Evolutionary conservation across 1,140 invertebrate species (phyloP), one percentile per base, ranked within the genome.

Genomic region (Penaeus indicus): DNA sequence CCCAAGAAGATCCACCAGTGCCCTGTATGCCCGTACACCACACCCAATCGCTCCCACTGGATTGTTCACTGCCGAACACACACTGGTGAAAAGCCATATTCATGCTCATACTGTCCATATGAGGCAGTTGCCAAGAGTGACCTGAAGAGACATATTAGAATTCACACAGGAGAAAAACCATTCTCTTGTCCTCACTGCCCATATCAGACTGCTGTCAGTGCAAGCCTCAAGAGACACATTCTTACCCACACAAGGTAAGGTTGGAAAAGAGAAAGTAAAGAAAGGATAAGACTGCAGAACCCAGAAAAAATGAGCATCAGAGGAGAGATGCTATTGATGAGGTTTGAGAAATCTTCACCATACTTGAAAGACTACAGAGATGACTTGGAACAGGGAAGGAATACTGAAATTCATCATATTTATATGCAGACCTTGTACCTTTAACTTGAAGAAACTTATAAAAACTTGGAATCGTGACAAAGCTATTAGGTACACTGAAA

Each of bases 81-180:
- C 27, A 82, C 79, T 25, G 79, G 79, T 60, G 79, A 82, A 32
- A 82, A 82, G 60, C 79, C 79, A 22, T 61, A n/a, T 61, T 25
- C 79, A 25, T 82, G 79, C 47, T 60, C 79, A 16, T 32, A 82
- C 79, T 82, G 79, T 60, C 79, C 38, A 18, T 61, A 82, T 60
- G 42, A 60, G 25, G 25, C 79, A 25, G 42, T 25, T n/a, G n/a
- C 38, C 16, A 60, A 60, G 7, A 54, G 38, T 22, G 54, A 82
- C 60, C 11, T 82, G 21, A 42, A 60, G n/a, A 42, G 60, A 25
- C 79, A 82, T 60, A 60, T 82, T 25, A 21, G 54, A n/a, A 54
- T 60, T 82, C 79, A 82, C 60, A 54, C 54, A 25, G 38, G 54
- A 13, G 79, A 61, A 19, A 82, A 82, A 61, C 42, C 54, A 25